Base-by-base conservation (phyloP, 2,113 vertebrate species). In the Boleophthalmus pectinirostris region DNA sequence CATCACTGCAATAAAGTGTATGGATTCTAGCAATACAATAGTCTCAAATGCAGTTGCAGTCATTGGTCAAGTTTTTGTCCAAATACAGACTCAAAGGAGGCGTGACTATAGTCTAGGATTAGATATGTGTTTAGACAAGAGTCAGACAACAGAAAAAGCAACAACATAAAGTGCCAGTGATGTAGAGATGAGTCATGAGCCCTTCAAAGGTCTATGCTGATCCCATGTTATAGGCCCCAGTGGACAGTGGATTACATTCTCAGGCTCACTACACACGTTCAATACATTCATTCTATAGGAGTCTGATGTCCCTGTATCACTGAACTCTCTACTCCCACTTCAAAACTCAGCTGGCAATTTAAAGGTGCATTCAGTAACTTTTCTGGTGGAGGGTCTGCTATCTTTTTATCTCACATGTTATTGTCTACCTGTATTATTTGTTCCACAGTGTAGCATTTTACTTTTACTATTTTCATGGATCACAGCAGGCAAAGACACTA, bases 71-170 rank as follows among this genome's bases (percentile, higher is more conserved):
- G 14, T 13, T 58, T 58, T 20, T 43, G 61, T 64, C 29, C 8
- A 64, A 64, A 64, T 35, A 35, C 29, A 64, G 61, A 38, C 61
- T 38, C 3, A 38, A 35, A 38, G 18, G 33, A 21, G 61, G 61
- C 9, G 33, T 43, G 33, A n/a, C 18, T 38, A 64, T 11, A 61
- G n/a, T n/a, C 61, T 20, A n/a, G 35, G 18, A 21, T 64, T 38
- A 64, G 33, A 38, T 9, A 8, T 20, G 60, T 64, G 61, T 64
- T 64, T 64, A 21, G 61, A 64, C 33, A 43, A 54, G 29, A 64
- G 33, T 38, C 61, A 43, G 61, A 38, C 61, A 38, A 64, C 33
- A 38, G 61, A 21, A 64, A 38, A 64, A 64, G 61, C 61, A 64
- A 20, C 51, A 54, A 61, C 58, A 33, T 29, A 16, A 25, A 61